Percentiles rank a stretch among this genome's conserved stretches.
Conservation (phyloP, 2,888 invertebrate species). For the Schrankia costaestrigalis region DNA sequence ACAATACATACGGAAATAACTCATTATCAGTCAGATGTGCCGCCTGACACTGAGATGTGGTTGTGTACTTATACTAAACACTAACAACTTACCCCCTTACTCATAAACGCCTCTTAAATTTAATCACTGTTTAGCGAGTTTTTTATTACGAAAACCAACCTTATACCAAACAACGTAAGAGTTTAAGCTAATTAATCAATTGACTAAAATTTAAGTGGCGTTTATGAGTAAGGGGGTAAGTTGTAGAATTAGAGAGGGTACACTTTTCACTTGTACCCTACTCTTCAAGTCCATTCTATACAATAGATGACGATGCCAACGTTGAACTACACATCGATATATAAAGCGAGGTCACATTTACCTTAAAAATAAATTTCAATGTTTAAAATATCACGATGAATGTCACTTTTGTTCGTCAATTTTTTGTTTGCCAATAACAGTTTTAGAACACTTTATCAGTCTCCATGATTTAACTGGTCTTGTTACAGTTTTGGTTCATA, state of each 20-base stretch:
- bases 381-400: slow-evolving; percentile 40
- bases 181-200: too few relatives aligned
- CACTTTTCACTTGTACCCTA: slow-evolving; percentile 8
- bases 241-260: slow-evolving; percentile 23
- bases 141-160: too few relatives aligned
- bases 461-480: slow-evolving; percentile 45
- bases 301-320: slow-evolving; percentile 10
- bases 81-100: too few relatives aligned
- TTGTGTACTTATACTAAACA: slow-evolving; percentile 27
- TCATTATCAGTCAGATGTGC: slow-evolving; percentile 42
- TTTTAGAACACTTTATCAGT: slow-evolving; percentile 50
- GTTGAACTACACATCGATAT: slow-evolving; percentile 24
- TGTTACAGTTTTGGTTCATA: slow-evolving; percentile 32
- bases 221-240: too few relatives aligned
- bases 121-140: too few relatives aligned
- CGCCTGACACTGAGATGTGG: slow-evolving; percentile 32
- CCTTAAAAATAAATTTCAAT: slow-evolving; percentile 37
- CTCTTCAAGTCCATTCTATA: slow-evolving; percentile 13
- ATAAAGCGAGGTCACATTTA: slow-evolving; percentile 47
- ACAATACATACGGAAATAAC: slow-evolving; percentile 34
- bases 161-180: too few relatives aligned
- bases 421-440: slow-evolving; percentile 45
- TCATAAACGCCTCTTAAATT: too few relatives aligned
- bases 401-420: slow-evolving; percentile 48
- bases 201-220: too few relatives aligned